Percentiles rank a stretch among this genome's conserved stretches.
Evolutionary conservation across 2,113 vertebrate species (phyloP).

Genomic region (Nettapus auritus): DNA sequence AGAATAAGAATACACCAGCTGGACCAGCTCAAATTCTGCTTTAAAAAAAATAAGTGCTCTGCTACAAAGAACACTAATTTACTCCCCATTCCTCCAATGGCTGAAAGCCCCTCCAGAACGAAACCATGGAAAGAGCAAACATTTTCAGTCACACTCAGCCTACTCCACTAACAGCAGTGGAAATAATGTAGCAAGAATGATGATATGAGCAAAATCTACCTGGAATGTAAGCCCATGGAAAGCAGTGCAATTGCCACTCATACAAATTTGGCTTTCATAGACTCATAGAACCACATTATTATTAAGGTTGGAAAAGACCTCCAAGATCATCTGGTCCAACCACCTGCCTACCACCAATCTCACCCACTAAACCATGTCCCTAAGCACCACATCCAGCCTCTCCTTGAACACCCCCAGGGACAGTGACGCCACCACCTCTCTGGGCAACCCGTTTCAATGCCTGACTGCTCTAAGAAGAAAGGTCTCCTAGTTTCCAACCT

Average conservation of each 20-base stretch:
- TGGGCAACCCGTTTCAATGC: too few relatives aligned
- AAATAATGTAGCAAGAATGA: background rate
- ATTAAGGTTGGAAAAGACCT: too few relatives aligned
- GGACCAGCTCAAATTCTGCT: background rate
- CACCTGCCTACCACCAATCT: too few relatives aligned
- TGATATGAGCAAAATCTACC: background rate
- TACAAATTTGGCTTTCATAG: background rate
- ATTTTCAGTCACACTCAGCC: background rate
- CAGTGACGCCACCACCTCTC: too few relatives aligned
- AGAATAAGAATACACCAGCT: background rate
- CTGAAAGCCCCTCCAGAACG: background rate
- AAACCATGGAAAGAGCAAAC: background rate
- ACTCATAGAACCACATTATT: too few relatives aligned
- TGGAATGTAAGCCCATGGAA: background rate
- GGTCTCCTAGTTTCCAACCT: too few relatives aligned
- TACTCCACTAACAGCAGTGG: background rate
- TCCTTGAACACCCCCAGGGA: too few relatives aligned
- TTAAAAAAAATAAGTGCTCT: background rate
- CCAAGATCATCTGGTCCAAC: too few relatives aligned
- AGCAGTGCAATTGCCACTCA: background rate
- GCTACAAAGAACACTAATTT: background rate
- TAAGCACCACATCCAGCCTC: too few relatives aligned
- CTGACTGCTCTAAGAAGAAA: too few relatives aligned
- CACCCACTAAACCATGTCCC: too few relatives aligned
- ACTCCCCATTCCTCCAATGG: background rate